Percentiles rank a stretch among this genome's conserved stretches.
phyloP scores from a whole-genome alignment of 2,888 invertebrate genomes.

The Taphrorychus bicolor region DNA sequence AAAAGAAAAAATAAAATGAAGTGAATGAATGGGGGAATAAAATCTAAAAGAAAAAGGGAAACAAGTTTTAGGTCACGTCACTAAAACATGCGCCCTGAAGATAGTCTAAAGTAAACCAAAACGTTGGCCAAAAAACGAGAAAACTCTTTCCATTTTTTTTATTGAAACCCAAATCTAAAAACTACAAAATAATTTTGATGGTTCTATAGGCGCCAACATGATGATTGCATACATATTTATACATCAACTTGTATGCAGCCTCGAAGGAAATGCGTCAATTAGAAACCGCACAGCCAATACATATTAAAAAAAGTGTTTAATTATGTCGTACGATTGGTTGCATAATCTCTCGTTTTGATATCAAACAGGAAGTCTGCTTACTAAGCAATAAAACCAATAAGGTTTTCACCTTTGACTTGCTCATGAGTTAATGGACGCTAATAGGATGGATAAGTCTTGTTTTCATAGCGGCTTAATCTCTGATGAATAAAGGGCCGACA shows the following conservation, averaged over 20 bases:
- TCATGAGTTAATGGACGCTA: neutral
- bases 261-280: neutral
- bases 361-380: neutral
- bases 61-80: too few species aligned
- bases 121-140: too few species aligned
- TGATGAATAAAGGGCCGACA: too few species aligned
- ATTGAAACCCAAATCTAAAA: too few species aligned
- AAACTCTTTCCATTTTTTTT: too few species aligned
- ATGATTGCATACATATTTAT: neutral
- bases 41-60: too few species aligned
- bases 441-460: slow-evolving; percentile 4
- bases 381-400: neutral
- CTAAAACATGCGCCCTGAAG: too few species aligned
- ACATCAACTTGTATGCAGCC: neutral
- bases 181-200: too few species aligned
- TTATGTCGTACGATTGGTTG: neutral
- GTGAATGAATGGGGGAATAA: too few species aligned
- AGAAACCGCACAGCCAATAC: neutral
- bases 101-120: too few species aligned
- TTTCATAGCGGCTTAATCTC: too few species aligned
- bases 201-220: neutral
- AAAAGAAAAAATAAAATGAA: too few species aligned
- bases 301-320: neutral
- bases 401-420: slow-evolving; percentile 5
- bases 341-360: neutral